Evolutionary conservation across 2,888 invertebrate genomes (phyloP), one percentile per base, ranked within the genome.

Genomic region (Athalia rosae): DNA sequence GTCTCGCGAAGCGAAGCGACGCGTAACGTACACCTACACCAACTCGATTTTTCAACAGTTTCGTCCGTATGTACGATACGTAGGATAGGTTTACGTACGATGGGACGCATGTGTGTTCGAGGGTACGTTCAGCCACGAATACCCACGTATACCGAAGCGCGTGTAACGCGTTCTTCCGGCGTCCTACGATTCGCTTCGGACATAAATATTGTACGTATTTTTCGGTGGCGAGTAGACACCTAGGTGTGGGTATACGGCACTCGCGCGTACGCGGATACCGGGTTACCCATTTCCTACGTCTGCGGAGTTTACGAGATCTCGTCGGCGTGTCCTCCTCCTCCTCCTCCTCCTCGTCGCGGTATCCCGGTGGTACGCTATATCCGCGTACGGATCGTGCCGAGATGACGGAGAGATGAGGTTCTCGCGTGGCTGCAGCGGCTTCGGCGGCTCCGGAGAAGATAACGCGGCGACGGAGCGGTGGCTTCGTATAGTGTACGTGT

Each of bases 381-480:
- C 28, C 28, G 28, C 28, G 45, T 58, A 80, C 77, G 84, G 85
- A 86, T 86, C 85, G 85, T 83, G 82, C 84, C 78, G 83, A 85
- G 85, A 87, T 87, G 87, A 87, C 84, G 85, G 84, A 83, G 85
- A 77, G 77, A 85, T 83, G 85, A 82, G 85, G 84, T 84, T 83
- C 84, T 85, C 83, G 81, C 84, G 83, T 84, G 81, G 71, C 69
- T 69, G 45, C 4, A 61, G 11, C 48, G 15, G 66, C 47, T 48
- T 28, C n/a, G 67, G 81, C 82, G 79, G 58, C 73, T 76, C 67
- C 71, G 56, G 66, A 11, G 28, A 76, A 15, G 77, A 76, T 56
- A 56, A 58, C 74, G 53, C 47, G 71, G 47, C 67, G 61, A 45
- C 43, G 48, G 66, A 47, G 66, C 56, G n/a, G n/a, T 67, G 48